Conservation (phyloP, 92 coral and sea anemone genomes). For the Phenganax stokvisi region DNA sequence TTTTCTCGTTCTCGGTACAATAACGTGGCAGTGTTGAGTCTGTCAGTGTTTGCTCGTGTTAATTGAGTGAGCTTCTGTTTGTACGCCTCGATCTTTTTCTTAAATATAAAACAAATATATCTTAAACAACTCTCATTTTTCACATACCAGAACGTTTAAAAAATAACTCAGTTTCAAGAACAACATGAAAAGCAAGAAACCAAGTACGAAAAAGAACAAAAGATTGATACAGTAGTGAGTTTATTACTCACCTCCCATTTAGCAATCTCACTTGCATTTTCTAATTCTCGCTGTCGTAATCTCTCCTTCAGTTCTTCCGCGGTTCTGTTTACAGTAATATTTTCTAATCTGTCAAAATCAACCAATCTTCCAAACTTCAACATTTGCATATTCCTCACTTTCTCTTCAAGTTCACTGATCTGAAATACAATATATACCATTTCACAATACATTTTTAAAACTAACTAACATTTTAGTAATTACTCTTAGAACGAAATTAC, state of each 20-base stretch:
- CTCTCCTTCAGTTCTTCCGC: constrained; percentile 95
- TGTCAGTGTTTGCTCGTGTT: constrained; percentile 90
- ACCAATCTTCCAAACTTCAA: constrained; percentile 94
- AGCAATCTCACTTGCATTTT: constrained; percentile 69
- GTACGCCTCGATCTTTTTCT: constrained; percentile 83
- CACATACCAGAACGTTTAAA: background rate
- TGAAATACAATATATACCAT: constrained; percentile 21
- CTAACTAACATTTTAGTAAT: too few relatives aligned
- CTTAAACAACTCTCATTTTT: background rate
- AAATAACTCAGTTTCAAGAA: background rate
- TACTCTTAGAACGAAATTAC: too few relatives aligned
- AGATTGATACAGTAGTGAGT: background rate
- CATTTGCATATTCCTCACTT: constrained; percentile 96
- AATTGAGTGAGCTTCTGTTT: constrained; percentile 74
- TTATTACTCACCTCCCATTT: constrained; percentile 71
- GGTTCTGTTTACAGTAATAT: constrained; percentile 90
- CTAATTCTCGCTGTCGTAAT: constrained; percentile 76
- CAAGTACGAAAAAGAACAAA: background rate
- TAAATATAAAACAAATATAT: background rate
- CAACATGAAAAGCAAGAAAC: background rate
- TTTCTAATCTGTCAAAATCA: constrained; percentile 88
- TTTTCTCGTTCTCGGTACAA: constrained; percentile 82
- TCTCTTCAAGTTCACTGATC: constrained; percentile 95
- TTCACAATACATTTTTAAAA: background rate
- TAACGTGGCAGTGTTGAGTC: constrained; percentile 82